These are phyloP conservation scores for Hipparchia sbordonii DNA, from an alignment of 2,888 invertebrate species.

Conservation along the genomic window DNA sequence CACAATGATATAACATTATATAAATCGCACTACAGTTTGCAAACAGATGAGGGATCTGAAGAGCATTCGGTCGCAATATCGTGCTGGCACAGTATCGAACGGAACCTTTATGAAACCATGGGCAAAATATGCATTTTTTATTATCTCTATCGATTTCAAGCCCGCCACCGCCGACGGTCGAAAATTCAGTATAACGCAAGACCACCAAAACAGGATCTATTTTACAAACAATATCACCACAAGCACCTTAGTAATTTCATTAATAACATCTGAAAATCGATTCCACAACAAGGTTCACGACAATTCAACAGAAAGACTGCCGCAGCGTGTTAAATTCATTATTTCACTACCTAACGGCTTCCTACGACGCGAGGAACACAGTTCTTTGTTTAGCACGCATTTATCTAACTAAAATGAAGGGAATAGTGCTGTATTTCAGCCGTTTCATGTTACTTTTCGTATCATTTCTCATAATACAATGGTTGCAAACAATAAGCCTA, in stretches of 20 bases:
- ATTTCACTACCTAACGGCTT: conserved; percentile 65
- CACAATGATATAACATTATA: conserved; percentile 45
- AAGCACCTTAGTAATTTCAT: conserved; percentile 79
- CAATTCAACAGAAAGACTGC: conserved; percentile 75
- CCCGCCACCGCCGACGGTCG: conserved; percentile 48
- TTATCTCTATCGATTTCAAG: conserved; percentile 75
- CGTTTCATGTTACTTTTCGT: conserved; percentile 57
- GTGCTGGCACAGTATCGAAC: conserved; percentile 58
- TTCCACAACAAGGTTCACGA: conserved; percentile 77
- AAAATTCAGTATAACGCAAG: conserved; percentile 51
- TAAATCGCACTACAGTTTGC: conserved; percentile 52
- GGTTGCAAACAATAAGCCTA: conserved; percentile 69
- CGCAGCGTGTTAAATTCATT: conserved; percentile 75
- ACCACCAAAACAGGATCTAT: conserved; percentile 58
- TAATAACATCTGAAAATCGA: conserved; percentile 83
- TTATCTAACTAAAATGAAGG: conserved; percentile 45
- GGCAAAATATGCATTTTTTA: conserved; percentile 81
- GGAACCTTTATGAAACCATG: conserved; percentile 71
- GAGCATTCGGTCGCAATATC: conserved; percentile 48
- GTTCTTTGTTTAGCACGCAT: conserved; percentile 45
- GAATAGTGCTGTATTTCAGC: conserved; percentile 49
- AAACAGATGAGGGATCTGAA: conserved; percentile 42
- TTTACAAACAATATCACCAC: conserved; percentile 68
- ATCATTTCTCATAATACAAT: conserved; percentile 71
- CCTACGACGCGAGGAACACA: conserved; percentile 42